Evolutionary conservation across 64 coral and sea anemone species (phyloP), one percentile per base, ranked within the genome.

Genomic region (Pocillopora verrucosa): DNA sequence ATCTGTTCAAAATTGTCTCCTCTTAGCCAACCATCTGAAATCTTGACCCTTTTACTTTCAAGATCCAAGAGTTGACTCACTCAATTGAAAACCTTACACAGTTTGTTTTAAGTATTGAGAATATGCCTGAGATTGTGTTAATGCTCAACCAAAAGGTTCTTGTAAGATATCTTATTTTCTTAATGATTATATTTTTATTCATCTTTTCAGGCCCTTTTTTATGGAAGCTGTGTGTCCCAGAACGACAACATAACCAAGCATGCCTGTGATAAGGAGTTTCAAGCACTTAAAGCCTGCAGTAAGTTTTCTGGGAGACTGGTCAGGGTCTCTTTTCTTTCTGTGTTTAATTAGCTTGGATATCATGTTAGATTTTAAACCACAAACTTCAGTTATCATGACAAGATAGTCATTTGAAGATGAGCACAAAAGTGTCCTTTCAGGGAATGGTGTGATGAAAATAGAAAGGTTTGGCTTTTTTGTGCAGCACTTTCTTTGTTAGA

Each of bases 261-360:
- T 81, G 73, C 72, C 34, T 96, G 94, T 83, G 74, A 96, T 25
- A 92, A 93, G 82, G 94, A 96, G 69, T 96, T 96, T 22, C 36
- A 81, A 68, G 90, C 87, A 51, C 89, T 96, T 36, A 96, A 96
- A 87, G 68, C 87, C 61, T 96, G 94, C 57, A 72, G 94, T 96
- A 61, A 90, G 91, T 67, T 76, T 11, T n/a, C 25, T 67, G 22
- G 64, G 2, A 45, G 41, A 45, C 41, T 45, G 41, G 6, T 45
- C 41, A 67, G 19, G 25, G n/a, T n/a, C 67, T 24, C 25, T 70
- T 19, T 24, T n/a, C 65, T 69, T 69, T 20, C 9, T n/a, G 4
- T n/a, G 24, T 69, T 20, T 70, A 26, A 20, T 24, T 4, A n/a
- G 3, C 25, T n/a, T 70, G 20, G n/a, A 22, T n/a, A 60, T n/a